These are phyloP conservation scores for Brachionus koreanus DNA, from an alignment of 1,140 invertebrate genomes.

Conservation along the genomic window DNA sequence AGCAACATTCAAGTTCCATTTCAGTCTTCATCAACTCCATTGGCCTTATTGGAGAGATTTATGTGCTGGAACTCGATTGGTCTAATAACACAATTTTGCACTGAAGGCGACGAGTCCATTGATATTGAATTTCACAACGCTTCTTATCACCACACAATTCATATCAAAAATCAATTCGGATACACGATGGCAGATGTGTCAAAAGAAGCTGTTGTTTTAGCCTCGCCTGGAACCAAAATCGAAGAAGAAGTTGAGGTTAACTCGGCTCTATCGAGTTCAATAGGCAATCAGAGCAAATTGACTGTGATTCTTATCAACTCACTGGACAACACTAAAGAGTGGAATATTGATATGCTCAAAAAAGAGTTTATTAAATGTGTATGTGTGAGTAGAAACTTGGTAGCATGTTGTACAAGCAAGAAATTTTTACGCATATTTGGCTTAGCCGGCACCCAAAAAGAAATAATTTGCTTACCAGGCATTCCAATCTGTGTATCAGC, in stretches of 20 bases:
- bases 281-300: constrained; percentile 63
- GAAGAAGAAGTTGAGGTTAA: constrained; percentile 28
- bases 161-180: constrained; percentile 72
- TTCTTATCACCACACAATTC: constrained; percentile 79
- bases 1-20: constrained; percentile 70
- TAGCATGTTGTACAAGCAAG: constrained; percentile 72
- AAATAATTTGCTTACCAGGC: constrained; percentile 70
- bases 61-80: constrained; percentile 65
- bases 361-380: constrained; percentile 66
- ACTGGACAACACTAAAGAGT: constrained; percentile 79
- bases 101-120: constrained; percentile 64
- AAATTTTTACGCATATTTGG: constrained; percentile 76
- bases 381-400: constrained; percentile 63
- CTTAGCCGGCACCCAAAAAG: constrained; percentile 76
- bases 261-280: not conserved
- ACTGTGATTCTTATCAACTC: constrained; percentile 71
- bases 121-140: constrained; percentile 92
- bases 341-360: constrained; percentile 71
- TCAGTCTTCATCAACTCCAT: constrained; percentile 82
- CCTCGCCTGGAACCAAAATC: constrained; percentile 63
- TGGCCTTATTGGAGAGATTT: constrained; percentile 73
- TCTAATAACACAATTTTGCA: constrained; percentile 55
- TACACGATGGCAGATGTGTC: constrained; percentile 80
- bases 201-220: constrained; percentile 71
- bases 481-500: constrained; percentile 68